Conservation (phyloP, 2,797 vertebrate species). For the Streptopelia turtur region DNA sequence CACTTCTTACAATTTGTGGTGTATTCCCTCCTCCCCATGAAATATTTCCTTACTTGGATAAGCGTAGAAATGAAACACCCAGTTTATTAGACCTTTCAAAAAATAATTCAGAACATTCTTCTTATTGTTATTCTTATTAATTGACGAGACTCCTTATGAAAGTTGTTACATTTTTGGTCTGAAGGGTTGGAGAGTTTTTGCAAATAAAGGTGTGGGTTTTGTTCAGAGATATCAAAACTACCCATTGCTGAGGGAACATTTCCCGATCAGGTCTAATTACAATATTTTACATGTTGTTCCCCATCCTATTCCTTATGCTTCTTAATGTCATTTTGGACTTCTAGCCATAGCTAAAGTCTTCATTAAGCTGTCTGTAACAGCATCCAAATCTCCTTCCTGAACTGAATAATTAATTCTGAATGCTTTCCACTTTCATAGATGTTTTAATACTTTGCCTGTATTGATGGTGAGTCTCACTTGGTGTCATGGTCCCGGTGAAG, state of each 20-base stretch:
- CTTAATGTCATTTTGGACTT: constrained; percentile 3
- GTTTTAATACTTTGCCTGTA: not conserved
- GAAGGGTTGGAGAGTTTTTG: accelerated
- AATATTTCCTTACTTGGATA: not conserved
- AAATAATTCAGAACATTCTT: not conserved
- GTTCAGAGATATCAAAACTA: not conserved
- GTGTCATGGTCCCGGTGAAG: not conserved
- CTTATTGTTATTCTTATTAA: not conserved
- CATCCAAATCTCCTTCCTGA: not conserved
- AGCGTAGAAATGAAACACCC: not conserved
- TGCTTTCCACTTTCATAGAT: not conserved
- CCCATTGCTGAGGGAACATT: not conserved
- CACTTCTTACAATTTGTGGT: not conserved
- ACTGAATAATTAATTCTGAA: constrained; percentile 37
- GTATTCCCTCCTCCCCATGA: not conserved
- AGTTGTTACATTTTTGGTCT: not conserved
- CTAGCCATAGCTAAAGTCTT: not conserved
- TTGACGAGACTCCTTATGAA: not conserved
- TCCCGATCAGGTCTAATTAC: not conserved
- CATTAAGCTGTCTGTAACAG: constrained; percentile 28
- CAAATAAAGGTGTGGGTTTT: not conserved
- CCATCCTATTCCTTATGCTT: not conserved
- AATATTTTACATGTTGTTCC: constrained; percentile 1
- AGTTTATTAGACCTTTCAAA: not conserved
- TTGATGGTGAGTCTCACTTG: not conserved